Conservation (phyloP, 2,888 invertebrate species). For the Yponomeuta evonymella region DNA sequence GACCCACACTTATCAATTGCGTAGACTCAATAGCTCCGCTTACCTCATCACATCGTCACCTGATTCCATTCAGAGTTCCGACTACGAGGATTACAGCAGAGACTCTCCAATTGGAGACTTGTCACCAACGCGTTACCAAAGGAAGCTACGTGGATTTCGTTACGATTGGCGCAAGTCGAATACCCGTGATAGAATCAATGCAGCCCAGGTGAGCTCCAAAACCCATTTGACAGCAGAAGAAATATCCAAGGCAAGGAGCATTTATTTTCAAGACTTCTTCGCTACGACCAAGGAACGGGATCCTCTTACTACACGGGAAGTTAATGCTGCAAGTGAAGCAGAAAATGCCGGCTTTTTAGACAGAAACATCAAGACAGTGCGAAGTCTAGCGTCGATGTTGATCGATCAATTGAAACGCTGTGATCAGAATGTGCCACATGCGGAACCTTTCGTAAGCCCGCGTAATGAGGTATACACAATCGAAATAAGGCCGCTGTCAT, state of each 20-base stretch:
- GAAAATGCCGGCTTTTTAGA: neutral
- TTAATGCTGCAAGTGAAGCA: neutral
- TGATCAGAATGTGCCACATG: neutral
- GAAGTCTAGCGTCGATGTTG: neutral
- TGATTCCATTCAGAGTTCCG: neutral
- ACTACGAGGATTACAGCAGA: neutral
- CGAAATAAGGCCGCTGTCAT: neutral
- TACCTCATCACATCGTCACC: neutral
- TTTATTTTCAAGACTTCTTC: conserved; percentile 49
- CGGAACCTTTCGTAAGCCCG: neutral
- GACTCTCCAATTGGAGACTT: neutral
- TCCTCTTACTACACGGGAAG: neutral
- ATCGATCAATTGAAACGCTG: neutral
- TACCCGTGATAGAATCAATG: neutral
- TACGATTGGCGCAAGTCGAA: neutral
- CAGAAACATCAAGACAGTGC: neutral
- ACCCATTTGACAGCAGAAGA: neutral
- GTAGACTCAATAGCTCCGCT: neutral
- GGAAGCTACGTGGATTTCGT: neutral
- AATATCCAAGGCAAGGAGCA: conserved; percentile 40
- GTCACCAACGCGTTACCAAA: neutral
- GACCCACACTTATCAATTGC: neutral
- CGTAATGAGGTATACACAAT: neutral
- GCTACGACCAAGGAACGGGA: conserved; percentile 29
- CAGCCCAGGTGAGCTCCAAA: neutral